Conservation (phyloP, 2,797 vertebrate genomes). For the Anas georgica region DNA sequence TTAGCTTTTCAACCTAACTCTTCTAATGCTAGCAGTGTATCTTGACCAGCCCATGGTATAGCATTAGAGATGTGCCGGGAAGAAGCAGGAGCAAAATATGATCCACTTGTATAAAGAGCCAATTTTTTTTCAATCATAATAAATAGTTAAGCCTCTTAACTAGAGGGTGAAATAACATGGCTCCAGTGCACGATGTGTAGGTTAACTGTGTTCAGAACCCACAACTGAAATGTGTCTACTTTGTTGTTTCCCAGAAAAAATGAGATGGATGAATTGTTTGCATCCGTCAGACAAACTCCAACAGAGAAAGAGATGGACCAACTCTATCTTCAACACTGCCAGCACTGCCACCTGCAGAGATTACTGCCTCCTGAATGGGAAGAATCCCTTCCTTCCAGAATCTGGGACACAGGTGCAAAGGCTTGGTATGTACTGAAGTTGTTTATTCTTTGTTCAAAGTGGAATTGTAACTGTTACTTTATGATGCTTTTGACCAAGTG, state of each 20-base stretch:
- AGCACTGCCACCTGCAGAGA: not conserved
- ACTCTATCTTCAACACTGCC: not conserved
- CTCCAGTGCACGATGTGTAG: not conserved
- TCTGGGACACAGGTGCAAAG: accelerated
- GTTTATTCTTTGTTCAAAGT: not conserved
- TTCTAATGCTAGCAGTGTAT: not conserved
- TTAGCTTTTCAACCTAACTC: not conserved
- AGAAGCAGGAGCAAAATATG: not conserved
- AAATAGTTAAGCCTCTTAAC: not conserved
- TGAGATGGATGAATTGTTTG: not conserved
- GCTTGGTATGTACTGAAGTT: not conserved
- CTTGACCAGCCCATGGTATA: not conserved
- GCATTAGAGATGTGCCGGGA: not conserved
- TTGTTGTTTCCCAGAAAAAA: not conserved
- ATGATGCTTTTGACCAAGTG: not conserved
- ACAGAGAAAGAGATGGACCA: not conserved
- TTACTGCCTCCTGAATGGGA: not conserved
- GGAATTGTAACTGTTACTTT: not conserved
- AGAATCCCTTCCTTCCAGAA: not conserved
- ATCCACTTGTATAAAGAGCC: not conserved
- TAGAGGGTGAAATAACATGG: not conserved
- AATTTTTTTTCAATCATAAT: not conserved
- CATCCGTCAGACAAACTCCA: not conserved
- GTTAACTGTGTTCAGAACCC: not conserved
- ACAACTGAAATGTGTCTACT: not conserved